Evolutionary conservation across 1,140 invertebrate genomes (phyloP), one percentile per base, ranked within the genome.

Genomic region (Aleiodes sp.): DNA sequence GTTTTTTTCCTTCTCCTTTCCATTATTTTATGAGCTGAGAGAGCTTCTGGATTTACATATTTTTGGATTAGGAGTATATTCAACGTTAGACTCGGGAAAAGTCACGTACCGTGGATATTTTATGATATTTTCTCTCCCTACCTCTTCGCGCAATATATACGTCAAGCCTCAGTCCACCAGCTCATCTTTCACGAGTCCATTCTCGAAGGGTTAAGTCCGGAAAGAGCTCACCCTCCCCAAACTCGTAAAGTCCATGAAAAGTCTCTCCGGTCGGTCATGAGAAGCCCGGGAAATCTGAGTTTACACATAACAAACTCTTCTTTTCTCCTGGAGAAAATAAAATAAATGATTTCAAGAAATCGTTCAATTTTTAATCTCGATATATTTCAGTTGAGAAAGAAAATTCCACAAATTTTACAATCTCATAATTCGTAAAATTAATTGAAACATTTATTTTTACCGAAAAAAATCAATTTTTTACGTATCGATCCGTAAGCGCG

Each of bases 81-180:
- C 46, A 52, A 52, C 46, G 46, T 2, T 16, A 41, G 14, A 52
- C 46, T 21, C 46, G 46, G 46, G 19, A 26, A 52, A 52, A 52
- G 46, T 52, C 46, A 52, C 46, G 46, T 52, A 52, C 46, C 46
- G 26, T 52, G 46, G 46, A 52, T 52, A 52, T 52, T 52, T 52
- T 52, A 52, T 52, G 46, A 52, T 52, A 52, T 52, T 52, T 52
- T 52, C 46, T 52, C 46, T 19, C 26, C 46, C 46, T 52, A 12
- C 21, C 46, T 24, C 46, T 12, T n/a, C n/a, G n/a, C 46, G 46
- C 16, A 24, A 52, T 52, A 52, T 52, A 52, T 52, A 52, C 46
- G 46, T 52, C 46, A 52, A 52, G 46, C 46, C 46, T 52, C 43
- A 4, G 16, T 6, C 46, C 46, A 43, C 39, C 26, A 21, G 46